phyloP scores from a whole-genome alignment of 2,113 vertebrate species.

The Rhinolophus sinicus region DNA sequence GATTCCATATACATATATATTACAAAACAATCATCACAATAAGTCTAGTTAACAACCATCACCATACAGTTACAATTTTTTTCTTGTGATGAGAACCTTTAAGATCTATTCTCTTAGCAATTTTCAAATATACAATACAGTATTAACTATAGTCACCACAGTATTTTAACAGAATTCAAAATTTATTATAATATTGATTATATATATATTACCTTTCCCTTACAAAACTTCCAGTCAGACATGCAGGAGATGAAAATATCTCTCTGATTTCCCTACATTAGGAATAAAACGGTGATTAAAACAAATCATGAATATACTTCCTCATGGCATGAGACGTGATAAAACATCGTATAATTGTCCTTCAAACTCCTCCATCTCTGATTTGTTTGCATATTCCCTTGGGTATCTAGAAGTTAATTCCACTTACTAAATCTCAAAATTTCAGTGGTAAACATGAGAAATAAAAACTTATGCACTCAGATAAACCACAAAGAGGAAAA shows the following conservation, averaged over 20 bases:
- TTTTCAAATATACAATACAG: background rate
- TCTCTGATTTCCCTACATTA: conserved; percentile 81
- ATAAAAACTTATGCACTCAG: background rate
- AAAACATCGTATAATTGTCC: background rate
- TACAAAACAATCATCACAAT: background rate
- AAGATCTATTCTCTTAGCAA: background rate
- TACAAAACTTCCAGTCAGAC: conserved; percentile 82
- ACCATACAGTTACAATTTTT: background rate
- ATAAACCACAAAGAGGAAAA: background rate
- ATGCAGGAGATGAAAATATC: conserved; percentile 82
- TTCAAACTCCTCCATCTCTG: background rate
- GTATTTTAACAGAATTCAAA: background rate
- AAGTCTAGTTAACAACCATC: background rate
- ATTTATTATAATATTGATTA: background rate
- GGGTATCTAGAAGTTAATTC: background rate
- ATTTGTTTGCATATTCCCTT: background rate
- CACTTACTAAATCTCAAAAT: background rate
- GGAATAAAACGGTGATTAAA: conserved; percentile 44
- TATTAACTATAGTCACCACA: background rate
- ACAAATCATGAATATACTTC: background rate
- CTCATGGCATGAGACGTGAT: background rate
- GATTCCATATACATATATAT: background rate
- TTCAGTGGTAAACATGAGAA: background rate
- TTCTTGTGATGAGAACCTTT: background rate
- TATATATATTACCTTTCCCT: conserved; percentile 74